These are phyloP conservation scores for Spodoptera picta DNA, from an alignment of 2,888 invertebrate species.

Conservation along the genomic window DNA sequence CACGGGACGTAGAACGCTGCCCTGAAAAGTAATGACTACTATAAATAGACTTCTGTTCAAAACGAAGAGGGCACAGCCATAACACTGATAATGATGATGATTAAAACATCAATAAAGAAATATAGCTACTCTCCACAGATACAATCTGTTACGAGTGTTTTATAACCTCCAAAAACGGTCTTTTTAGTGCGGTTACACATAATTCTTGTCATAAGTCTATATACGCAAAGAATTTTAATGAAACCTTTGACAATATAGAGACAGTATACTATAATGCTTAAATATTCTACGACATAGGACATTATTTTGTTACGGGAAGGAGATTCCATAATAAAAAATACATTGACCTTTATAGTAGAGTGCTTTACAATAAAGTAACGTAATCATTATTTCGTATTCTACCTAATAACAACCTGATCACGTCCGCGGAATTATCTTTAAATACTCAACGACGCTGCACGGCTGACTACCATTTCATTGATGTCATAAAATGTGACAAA, in stretches of 20 bases:
- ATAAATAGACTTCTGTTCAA: conserved; percentile 43
- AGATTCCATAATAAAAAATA: too few relatives aligned
- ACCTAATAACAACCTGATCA: conserved; percentile 20
- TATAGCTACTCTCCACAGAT: neutral
- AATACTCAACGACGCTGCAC: conserved; percentile 28
- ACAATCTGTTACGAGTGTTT: conserved; percentile 14
- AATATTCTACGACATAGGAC: too few relatives aligned
- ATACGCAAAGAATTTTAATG: too few relatives aligned
- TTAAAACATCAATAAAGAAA: conserved; percentile 24
- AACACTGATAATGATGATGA: conserved; percentile 39
- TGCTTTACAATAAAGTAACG: too few relatives aligned
- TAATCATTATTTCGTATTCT: too few relatives aligned
- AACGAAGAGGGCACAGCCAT: conserved; percentile 18
- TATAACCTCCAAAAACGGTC: neutral
- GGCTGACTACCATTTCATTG: conserved; percentile 8
- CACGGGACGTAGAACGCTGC: conserved; percentile 10
- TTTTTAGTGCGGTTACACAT: neutral
- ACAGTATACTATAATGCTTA: too few relatives aligned
- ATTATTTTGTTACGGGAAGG: too few relatives aligned
- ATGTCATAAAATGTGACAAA: conserved; percentile 35
- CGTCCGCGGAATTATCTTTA: conserved; percentile 15
- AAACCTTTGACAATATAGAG: too few relatives aligned
- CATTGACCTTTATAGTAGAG: too few relatives aligned
- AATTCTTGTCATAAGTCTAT: neutral
- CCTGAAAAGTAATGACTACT: conserved; percentile 43